These are phyloP conservation scores for Lanistes nyassanus DNA, from an alignment of 1,140 invertebrate genomes.

Conservation along the genomic window DNA sequence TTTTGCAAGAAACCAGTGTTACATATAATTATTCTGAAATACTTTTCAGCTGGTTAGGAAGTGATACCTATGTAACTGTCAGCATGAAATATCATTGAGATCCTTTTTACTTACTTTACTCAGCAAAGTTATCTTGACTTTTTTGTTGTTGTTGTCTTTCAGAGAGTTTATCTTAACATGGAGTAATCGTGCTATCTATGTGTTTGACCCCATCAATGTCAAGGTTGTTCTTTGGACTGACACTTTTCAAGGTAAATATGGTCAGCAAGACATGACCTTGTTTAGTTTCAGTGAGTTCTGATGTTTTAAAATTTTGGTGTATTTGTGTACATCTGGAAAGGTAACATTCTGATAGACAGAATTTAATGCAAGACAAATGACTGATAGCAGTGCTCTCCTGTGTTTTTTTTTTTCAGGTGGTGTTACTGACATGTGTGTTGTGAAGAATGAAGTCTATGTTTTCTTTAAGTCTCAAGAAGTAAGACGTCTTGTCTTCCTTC, in stretches of 20 bases:
- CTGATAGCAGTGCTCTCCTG: too few species aligned
- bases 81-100: not conserved
- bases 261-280: not conserved
- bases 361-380: not conserved
- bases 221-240: constrained; percentile 57
- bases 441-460: constrained; percentile 41
- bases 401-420: constrained; percentile 25
- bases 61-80: too few species aligned
- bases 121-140: too few species aligned
- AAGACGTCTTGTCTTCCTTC: constrained; percentile 33
- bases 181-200: constrained; percentile 45
- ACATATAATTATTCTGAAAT: too few species aligned
- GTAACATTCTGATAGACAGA: not conserved
- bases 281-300: not conserved
- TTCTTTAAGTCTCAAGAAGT: constrained; percentile 26
- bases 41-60: too few species aligned
- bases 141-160: constrained; percentile 23
- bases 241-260: constrained; percentile 41
- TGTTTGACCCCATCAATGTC: constrained; percentile 60
- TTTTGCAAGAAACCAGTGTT: too few species aligned
- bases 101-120: not conserved
- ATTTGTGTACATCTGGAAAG: not conserved
- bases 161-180: constrained; percentile 55
- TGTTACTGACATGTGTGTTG: constrained; percentile 31
- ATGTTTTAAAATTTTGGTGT: not conserved